Percentiles rank a stretch among this genome's conserved stretches.
Conservation (phyloP, 2,113 vertebrate species). For the Butorides virescens region DNA sequence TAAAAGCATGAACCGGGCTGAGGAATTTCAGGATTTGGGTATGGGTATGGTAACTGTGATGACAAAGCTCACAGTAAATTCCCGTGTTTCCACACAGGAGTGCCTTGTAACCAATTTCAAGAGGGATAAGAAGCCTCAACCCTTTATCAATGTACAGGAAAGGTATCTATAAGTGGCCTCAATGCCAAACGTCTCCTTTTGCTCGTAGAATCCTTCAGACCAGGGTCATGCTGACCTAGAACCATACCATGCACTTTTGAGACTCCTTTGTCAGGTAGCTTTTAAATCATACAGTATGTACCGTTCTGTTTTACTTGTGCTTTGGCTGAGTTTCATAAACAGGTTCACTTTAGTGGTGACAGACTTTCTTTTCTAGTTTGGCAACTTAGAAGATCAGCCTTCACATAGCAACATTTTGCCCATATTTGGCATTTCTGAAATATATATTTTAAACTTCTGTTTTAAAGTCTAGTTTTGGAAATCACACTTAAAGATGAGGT, state of each 20-base stretch:
- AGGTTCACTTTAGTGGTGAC: background rate
- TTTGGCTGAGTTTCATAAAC: background rate
- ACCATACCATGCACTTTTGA: accelerated
- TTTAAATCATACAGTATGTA: background rate
- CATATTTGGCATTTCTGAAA: background rate
- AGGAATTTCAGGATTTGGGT: background rate
- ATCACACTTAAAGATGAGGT: background rate
- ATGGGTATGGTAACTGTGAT: background rate
- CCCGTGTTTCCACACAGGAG: background rate
- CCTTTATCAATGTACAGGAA: background rate
- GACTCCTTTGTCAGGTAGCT: background rate
- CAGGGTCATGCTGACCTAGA: background rate
- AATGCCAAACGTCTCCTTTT: background rate
- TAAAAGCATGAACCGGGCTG: background rate
- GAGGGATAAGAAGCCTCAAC: background rate
- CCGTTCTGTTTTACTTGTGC: background rate
- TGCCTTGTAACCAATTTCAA: background rate
- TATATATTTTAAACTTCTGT: background rate
- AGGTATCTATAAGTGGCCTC: background rate
- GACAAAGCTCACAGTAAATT: background rate
- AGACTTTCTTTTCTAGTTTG: background rate
- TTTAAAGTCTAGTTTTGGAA: background rate
- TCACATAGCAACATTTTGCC: background rate
- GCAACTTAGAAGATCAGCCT: background rate
- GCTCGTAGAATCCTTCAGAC: background rate